Base-by-base conservation (phyloP, 2,888 invertebrate species). In the Andrena camellia region DNA sequence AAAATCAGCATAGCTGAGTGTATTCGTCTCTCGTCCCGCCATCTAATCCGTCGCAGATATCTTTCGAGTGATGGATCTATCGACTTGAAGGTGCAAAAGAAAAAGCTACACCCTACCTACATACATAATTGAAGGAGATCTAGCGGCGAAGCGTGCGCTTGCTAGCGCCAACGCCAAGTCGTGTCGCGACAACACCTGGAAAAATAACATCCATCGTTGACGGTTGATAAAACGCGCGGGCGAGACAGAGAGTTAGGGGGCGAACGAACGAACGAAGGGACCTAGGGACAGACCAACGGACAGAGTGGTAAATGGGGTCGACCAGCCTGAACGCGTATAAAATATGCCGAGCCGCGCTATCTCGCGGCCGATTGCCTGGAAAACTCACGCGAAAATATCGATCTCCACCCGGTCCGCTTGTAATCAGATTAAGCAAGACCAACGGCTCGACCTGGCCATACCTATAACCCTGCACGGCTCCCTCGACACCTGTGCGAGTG, bases 361-460 rank as follows among this genome's bases (percentile, higher is more conserved):
- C 92, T 91, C 89, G 90, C 90, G 90, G 89, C 91, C 92, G 90
- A 92, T 92, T 92, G 92, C 91, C 88, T 89, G 91, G 91, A 92
- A 92, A 92, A 92, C 92, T 92, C 92, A 91, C 91, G 92, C 91
- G 92, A 92, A 92, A 92, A 92, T 92, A 92, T 92, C 91, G 92
- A 92, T 92, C 89, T 86, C 78, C 76, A 77, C 72, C 81, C 78
- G 79, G 85, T 82, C 85, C 80, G 86, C 82, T 81, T 83, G 86
- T 91, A 91, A 91, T 91, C 91, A 88, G 91, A 91, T 91, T 91
- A 91, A 90, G 90, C 89, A 90, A 89, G 90, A 89, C 84, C 89
- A 88, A 90, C 88, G 88, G 87, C 84, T 88, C 88, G 81, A 74
- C 85, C 88, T 83, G 85, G 85, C 86, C 86, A 80, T 88, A 86